Base-by-base conservation (phyloP, 2,888 invertebrate species). In the Agonopterix heracliana region DNA sequence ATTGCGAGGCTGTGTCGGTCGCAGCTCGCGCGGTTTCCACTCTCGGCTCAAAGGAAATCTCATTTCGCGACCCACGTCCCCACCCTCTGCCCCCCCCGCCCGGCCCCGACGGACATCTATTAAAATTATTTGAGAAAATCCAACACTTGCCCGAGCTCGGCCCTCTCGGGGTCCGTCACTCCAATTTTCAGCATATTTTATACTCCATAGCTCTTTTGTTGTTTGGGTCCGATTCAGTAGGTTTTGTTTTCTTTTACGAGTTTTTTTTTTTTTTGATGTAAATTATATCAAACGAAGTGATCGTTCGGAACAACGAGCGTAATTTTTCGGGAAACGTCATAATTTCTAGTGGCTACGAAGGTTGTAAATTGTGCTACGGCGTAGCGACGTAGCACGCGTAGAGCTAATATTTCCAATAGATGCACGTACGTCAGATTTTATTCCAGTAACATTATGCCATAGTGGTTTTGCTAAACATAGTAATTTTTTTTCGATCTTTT, bases 111-210 rank as follows among this genome's bases (percentile, higher is more conserved):
- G 75, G 77, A 82, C 81, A 80, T 78, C 81, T 84, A 85, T 85
- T 84, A 84, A 86, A 85, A 86, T 84, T 77, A 84, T 84, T 86
- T 75, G 79, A 80, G 79, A 81, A 79, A 76, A 72, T 75, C 74
- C 77, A 71, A 77, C 77, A 68, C 68, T 68, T 60, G 61, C 52
- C 58, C 54, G 56, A 55, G 55, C 55, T 47, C 56, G 48, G 51
- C 61, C 58, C 64, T 57, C 64, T 57, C 57, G 51, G 52, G 52
- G 57, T 50, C 55, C 61, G 64, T 64, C 64, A 57, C 63, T 68
- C 64, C 65, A 68, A 71, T 74, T 26, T 74, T 61, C 63, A 59
- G 57, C 60, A 62, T 64, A 61, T 71, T 77, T 70, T 66, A 69
- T 72, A 64, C 64, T 64, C 64, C 63, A 63, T 63, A 68, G 66